phyloP scores from a whole-genome alignment of 1,140 invertebrate genomes.

The Chrysomallon squamiferum region DNA sequence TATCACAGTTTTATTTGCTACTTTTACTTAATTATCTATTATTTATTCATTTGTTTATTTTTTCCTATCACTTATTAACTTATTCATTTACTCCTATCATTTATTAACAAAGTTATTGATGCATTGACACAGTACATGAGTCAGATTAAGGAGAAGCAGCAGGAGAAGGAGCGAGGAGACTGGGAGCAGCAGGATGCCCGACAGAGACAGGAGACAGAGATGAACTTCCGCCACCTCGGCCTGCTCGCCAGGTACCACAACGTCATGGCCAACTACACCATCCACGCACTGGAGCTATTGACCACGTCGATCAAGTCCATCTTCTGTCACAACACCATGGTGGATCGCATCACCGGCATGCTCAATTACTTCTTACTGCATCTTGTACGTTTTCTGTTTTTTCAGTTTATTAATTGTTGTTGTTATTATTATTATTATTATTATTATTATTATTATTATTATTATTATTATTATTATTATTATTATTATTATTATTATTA shows the following conservation, averaged over 20 bases:
- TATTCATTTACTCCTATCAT: neutral
- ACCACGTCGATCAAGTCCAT: slow-evolving; percentile 83
- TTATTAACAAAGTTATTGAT: too few relatives aligned
- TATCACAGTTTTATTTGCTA: too few relatives aligned
- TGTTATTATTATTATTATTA: neutral
- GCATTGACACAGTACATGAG: slow-evolving; percentile 65
- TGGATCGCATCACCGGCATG: slow-evolving; percentile 92
- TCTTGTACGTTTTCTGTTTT: too few relatives aligned
- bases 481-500: too few relatives aligned
- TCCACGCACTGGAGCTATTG: slow-evolving; percentile 81
- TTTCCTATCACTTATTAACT: neutral
- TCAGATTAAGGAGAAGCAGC: slow-evolving; percentile 65
- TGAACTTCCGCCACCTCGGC: slow-evolving; percentile 79
- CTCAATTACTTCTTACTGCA: slow-evolving; percentile 93
- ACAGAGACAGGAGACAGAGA: slow-evolving; percentile 80
- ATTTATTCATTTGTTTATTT: too few relatives aligned
- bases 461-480: too few relatives aligned
- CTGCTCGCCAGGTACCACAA: slow-evolving; percentile 91
- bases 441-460: too few relatives aligned
- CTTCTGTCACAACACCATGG: slow-evolving; percentile 90
- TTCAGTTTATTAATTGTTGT: slow-evolving; percentile 11
- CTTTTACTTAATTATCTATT: too few relatives aligned
- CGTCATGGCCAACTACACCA: slow-evolving; percentile 88
- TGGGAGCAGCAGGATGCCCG: slow-evolving; percentile 74
- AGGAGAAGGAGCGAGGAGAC: slow-evolving; percentile 73